Base-by-base conservation (phyloP, 2,113 vertebrate genomes). In the Rynchops niger region DNA sequence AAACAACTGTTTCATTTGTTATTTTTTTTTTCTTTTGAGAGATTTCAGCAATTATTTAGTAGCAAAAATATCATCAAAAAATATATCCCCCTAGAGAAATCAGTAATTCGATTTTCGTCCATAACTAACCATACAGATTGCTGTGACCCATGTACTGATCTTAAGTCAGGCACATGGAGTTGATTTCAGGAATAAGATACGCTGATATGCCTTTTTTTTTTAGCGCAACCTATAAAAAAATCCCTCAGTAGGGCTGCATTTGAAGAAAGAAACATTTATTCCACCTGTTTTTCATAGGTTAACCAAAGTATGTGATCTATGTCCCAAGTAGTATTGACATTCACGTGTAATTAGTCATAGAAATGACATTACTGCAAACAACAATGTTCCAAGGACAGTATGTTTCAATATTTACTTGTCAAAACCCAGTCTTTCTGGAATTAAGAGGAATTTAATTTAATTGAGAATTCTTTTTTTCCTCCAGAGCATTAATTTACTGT, bases 51-150 rank as follows among this genome's bases (percentile, higher is more conserved):
- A 82, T 71, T 86, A 83, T 88, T 93, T 72, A 77, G 63, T 83
- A 88, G 84, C 13, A 92, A 95, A 95, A 92, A 76, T 56, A 55
- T 52, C 0, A 45, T 81, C 15, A 90, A 93, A 93, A 86, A 94
- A 72, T 45, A 73, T 3, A 79, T 73, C 78, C 71, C 55, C 69
- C 19, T 72, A 25, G 58, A 72, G 59, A 96, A 92, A 95, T 89
- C 63, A 79, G 71, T 94, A 86, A 97, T 93, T 94, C 93, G 32
- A 87, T 97, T 97, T 97, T 95, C 53, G 59, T 34, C 50, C 32
- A 82, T 86, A 96, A 96, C 88, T 85, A 97, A 88, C 63, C 21
- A 0, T 67, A 74, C 14, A 92, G 59, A 84, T 93, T 85, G 15
- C 65, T 92, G 29, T 95, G 87, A 58, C 72, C 82, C 34, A 42